Evolutionary conservation across 1,140 invertebrate genomes (phyloP), one percentile per base, ranked within the genome.

Genomic region (Caerostris darwini): DNA sequence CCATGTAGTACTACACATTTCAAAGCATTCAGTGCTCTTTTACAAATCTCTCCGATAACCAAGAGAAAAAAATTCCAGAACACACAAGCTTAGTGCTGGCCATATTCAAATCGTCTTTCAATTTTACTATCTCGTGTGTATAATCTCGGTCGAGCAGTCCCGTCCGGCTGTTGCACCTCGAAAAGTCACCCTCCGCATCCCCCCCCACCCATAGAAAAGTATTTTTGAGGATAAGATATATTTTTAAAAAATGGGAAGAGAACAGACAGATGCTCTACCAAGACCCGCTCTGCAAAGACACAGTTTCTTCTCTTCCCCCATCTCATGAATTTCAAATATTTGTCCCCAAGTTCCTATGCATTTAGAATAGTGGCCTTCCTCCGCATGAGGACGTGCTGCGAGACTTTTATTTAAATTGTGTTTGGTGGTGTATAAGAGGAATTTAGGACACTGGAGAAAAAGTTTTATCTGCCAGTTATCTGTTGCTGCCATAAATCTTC

Each of bases 311-410:
- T 77, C 53, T 19, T 50, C 71, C 8, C 8, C 34, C 71, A 77
- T 77, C 71, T 77, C 71, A 77, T 77, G 71, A 77, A 77, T 77
- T 77, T 77, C 71, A 77, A 77, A 77, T 77, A 77, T 77, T 77
- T 50, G 50, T 77, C 71, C 71, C 71, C 71, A 50, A 77, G 71
- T 77, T 77, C 71, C 71, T 77, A 77, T 77, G 71, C 71, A 77
- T 77, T 77, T 77, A 77, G 50, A 77, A 77, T 77, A 34, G 71
- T 10, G 34, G 8, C 71, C 19, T 50, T 77, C 34, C 10, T 77
- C 71, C 4, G 6, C 34, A 14, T 7, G 34, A 53, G 71, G 34
- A 77, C 71, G 71, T 77, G 71, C 71, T 12, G 34, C 34, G 12
- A 67, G 8, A 77, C 71, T 77, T 50, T 77, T 77, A 77, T 77